Evolutionary conservation across 2,888 invertebrate genomes (phyloP).

Genomic region (Drosophila macrospina): DNA sequence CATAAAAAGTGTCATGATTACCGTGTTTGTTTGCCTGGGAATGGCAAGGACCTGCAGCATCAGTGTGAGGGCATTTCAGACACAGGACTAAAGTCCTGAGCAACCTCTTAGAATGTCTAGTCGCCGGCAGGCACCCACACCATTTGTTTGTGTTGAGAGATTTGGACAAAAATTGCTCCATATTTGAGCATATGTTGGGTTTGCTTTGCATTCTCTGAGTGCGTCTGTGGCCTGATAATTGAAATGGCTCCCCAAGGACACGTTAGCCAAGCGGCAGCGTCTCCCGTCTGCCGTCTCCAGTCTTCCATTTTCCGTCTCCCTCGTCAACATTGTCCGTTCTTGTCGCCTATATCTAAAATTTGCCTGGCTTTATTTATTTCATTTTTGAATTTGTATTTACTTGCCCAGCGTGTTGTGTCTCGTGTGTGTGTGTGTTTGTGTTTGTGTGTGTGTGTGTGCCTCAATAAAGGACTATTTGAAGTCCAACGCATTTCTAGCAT

Average conservation of each 20-base stretch:
- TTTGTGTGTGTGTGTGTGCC: too few species aligned
- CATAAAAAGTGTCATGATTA: conserved; percentile 80
- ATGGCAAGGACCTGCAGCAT: conserved; percentile 34
- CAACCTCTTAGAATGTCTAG: conserved; percentile 42
- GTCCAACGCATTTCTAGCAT: conserved; percentile 9
- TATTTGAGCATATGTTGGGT: conserved; percentile 70
- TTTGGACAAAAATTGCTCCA: conserved; percentile 59
- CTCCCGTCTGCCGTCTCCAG: neutral
- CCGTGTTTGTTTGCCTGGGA: conserved; percentile 71
- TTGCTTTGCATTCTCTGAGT: conserved; percentile 34
- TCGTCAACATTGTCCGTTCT: conserved; percentile 40
- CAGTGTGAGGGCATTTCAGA: conserved; percentile 50
- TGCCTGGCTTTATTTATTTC: conserved; percentile 51
- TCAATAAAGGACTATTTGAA: conserved; percentile 26
- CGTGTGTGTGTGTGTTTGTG: too few species aligned
- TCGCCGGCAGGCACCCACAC: conserved; percentile 24
- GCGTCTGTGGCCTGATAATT: conserved; percentile 71
- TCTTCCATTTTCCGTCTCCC: neutral
- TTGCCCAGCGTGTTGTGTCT: conserved; percentile 8
- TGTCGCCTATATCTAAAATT: conserved; percentile 29
- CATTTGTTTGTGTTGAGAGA: conserved; percentile 55
- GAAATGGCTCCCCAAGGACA: conserved; percentile 73
- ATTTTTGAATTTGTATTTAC: conserved; percentile 34
- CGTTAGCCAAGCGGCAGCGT: conserved; percentile 41
- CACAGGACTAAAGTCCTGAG: conserved; percentile 49